phyloP scores from a whole-genome alignment of 2,113 vertebrate genomes.

The Zosterops pallidus region DNA sequence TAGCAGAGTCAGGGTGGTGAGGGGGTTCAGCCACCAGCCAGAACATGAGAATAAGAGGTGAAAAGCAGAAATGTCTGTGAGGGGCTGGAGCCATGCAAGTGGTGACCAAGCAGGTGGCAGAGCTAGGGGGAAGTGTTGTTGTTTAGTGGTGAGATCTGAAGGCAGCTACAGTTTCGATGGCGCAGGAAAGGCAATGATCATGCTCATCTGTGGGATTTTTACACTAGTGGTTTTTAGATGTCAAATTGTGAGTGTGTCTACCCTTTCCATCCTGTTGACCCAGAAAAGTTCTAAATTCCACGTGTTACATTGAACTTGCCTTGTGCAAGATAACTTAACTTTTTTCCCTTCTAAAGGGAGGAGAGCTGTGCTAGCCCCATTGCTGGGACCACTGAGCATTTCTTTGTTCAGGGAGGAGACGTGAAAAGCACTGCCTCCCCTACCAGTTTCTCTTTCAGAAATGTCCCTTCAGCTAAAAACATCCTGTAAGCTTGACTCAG shows the following conservation, averaged over 20 bases:
- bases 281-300: neutral
- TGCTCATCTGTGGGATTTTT: neutral
- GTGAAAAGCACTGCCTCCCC: neutral
- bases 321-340: neutral
- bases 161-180: neutral
- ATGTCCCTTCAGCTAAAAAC: neutral
- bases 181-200: neutral
- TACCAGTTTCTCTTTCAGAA: neutral
- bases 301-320: too few species aligned
- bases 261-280: neutral
- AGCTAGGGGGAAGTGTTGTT: neutral
- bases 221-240: neutral
- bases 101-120: neutral
- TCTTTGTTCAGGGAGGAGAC: neutral
- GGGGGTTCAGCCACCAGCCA: neutral
- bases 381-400: neutral
- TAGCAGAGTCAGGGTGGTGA: fast-evolving
- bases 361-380: fast-evolving
- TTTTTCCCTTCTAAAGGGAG: neutral
- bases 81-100: neutral
- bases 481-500: neutral
- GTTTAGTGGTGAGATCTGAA: neutral
- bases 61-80: neutral
- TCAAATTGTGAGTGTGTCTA: neutral
- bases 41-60: fast-evolving